Base-by-base conservation (phyloP, 1,140 invertebrate species). In the Melipona quadrifasciata region DNA sequence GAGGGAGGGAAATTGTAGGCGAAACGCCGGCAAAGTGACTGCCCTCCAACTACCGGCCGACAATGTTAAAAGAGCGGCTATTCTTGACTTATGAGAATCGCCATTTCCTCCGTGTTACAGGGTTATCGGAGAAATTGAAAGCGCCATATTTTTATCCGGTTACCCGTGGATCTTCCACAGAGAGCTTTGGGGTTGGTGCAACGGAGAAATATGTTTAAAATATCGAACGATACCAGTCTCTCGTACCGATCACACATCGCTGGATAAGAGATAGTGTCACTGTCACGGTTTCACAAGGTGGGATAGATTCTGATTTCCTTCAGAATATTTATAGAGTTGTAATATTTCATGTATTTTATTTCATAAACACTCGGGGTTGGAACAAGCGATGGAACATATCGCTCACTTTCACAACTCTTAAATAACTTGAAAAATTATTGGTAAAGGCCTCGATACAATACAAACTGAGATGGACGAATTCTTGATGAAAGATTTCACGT, bases 21-120 rank as follows among this genome's bases (percentile, higher is more conserved):
- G 86, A 74, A 64, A 86, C 21, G n/a, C 6, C n/a, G 47, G 84
- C 83, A 61, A 87, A 86, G 70, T 82, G 87, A 80, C 72, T 88
- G 53, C n/a, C 70, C 85, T 75, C 55, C 65, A 84, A 87, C 85
- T 70, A 87, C 27, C 61, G 65, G 75, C 75, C 70, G 77, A 81
- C 82, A 71, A 57, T 86, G 83, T 74, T 84, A 80, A 85, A 85
- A 81, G 73, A 76, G 64, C 67, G 77, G 68, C 73, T 82, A 82
- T 88, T 82, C 72, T 80, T 81, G 51, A 79, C 78, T 88, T 88
- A 87, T 77, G 80, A 79, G 73, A 75, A 64, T 47, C 67, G 68
- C 79, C 67, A 82, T 88, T 74, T 78, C 57, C 68, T n/a, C 10
- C 39, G 70, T 10, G n/a, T 31, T 61, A n/a, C 55, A 16, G 19